A percentile compares a stretch with the other conserved stretches of the same genome.
phyloP scores from a whole-genome alignment of 2,888 invertebrate genomes.

The Synergus japonicus region DNA sequence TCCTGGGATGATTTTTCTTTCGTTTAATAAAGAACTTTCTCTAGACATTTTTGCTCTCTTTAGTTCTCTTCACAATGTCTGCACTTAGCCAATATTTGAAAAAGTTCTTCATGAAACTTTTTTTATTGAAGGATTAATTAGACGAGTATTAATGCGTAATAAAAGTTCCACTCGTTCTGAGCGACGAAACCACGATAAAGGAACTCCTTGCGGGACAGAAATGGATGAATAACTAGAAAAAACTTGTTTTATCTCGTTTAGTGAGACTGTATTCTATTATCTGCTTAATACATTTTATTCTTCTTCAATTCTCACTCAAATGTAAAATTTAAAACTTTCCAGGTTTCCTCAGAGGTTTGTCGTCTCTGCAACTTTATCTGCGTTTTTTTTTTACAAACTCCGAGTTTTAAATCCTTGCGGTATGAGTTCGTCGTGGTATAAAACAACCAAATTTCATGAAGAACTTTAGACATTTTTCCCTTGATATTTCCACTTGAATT shows the following conservation, averaged over 20 bases:
- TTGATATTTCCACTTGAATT: background rate
- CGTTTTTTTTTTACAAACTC: too few relatives aligned
- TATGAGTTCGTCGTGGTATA: too few relatives aligned
- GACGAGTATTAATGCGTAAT: slow-evolving; percentile 61
- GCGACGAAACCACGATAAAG: background rate
- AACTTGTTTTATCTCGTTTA: slow-evolving; percentile 3
- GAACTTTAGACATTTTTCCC: background rate
- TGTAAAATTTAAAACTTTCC: background rate
- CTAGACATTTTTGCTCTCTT: background rate
- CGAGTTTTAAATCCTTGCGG: too few relatives aligned
- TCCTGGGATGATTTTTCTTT: background rate
- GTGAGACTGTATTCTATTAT: background rate
- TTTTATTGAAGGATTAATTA: slow-evolving; percentile 54
- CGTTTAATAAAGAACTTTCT: too few relatives aligned
- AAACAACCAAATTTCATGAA: background rate
- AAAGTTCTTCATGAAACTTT: background rate
- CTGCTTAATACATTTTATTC: background rate
- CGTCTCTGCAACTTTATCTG: too few relatives aligned
- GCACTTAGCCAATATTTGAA: background rate
- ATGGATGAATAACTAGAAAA: background rate
- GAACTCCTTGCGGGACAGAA: background rate
- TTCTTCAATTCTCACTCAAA: background rate
- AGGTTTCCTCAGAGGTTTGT: background rate
- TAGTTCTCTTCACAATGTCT: background rate
- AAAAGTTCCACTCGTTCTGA: slow-evolving; percentile 55